A percentile compares a stretch with the other conserved stretches of the same genome.
These are phyloP conservation scores for Leptothorax acervorum DNA, from an alignment of 2,888 invertebrate genomes.

Conservation along the genomic window DNA sequence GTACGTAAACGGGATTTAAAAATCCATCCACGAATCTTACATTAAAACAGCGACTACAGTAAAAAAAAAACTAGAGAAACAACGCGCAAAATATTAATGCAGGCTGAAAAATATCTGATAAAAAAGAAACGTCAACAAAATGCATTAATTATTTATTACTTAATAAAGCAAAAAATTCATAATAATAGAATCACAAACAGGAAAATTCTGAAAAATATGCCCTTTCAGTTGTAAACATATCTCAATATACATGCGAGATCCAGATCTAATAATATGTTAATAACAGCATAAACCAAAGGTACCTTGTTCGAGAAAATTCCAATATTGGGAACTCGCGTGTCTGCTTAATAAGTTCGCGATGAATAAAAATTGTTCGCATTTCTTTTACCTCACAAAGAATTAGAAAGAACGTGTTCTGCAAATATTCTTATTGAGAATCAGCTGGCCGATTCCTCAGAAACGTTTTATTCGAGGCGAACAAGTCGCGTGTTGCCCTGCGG, in stretches of 20 bases:
- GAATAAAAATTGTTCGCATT: neutral
- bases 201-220: neutral
- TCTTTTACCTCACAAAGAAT: neutral
- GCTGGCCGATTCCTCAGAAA: neutral
- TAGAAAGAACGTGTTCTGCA: too few species aligned
- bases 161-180: neutral
- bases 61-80: too few species aligned
- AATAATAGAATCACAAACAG: neutral
- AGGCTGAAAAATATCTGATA: neutral
- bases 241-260: too few species aligned
- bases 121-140: neutral
- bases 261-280: neutral
- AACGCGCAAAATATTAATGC: neutral
- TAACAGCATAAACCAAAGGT: neutral
- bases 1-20: slow-evolving; percentile 15
- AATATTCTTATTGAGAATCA: slow-evolving; percentile 2
- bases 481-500: neutral
- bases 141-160: neutral
- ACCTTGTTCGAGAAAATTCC: neutral
- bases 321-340: neutral
- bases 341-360: neutral
- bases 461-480: neutral
- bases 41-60: neutral
- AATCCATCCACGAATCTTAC: neutral
- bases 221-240: neutral